These are phyloP conservation scores for Neolamprologus variostigma DNA, from an alignment of 2,113 vertebrate genomes.

Conservation along the genomic window DNA sequence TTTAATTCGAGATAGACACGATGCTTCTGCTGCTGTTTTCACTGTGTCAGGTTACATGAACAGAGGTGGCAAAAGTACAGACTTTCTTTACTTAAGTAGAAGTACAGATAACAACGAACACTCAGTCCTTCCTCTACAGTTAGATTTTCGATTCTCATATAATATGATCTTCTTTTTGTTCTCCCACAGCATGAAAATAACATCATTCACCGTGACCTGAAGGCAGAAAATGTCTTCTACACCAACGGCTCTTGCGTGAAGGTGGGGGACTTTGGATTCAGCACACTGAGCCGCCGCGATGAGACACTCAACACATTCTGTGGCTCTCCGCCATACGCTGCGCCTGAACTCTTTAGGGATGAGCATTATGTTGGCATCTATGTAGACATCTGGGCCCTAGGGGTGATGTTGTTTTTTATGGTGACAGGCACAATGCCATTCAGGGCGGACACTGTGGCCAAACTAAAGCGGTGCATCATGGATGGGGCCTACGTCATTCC, in stretches of 20 bases:
- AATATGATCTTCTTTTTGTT: not conserved
- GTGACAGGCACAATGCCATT: slow-evolving; percentile 89
- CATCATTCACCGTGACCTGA: slow-evolving; percentile 93
- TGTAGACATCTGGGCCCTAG: slow-evolving; percentile 92
- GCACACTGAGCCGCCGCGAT: slow-evolving; percentile 83
- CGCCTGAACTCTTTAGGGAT: slow-evolving; percentile 90
- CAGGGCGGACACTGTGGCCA: slow-evolving; percentile 90
- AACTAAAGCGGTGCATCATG: slow-evolving; percentile 90
- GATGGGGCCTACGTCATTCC: slow-evolving; percentile 81
- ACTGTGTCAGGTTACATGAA: not conserved
- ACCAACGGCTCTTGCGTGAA: slow-evolving; percentile 87
- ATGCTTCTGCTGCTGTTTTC: not conserved
- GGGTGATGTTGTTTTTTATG: slow-evolving; percentile 93
- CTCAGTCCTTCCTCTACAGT: not conserved
- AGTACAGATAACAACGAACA: not conserved
- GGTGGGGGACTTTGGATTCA: slow-evolving; percentile 97
- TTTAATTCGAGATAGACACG: not conserved
- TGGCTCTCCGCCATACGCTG: slow-evolving; percentile 92
- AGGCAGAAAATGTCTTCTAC: slow-evolving; percentile 95
- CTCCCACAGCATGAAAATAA: slow-evolving; percentile 84
- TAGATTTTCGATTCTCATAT: not conserved
- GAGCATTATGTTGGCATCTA: slow-evolving; percentile 84
- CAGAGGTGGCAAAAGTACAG: not conserved
- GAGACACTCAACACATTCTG: slow-evolving; percentile 94
- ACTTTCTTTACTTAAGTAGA: not conserved